Percentiles rank a stretch among this genome's conserved stretches.
phyloP scores from a whole-genome alignment of 2,797 vertebrate species.

The Oreortyx pictus region DNA sequence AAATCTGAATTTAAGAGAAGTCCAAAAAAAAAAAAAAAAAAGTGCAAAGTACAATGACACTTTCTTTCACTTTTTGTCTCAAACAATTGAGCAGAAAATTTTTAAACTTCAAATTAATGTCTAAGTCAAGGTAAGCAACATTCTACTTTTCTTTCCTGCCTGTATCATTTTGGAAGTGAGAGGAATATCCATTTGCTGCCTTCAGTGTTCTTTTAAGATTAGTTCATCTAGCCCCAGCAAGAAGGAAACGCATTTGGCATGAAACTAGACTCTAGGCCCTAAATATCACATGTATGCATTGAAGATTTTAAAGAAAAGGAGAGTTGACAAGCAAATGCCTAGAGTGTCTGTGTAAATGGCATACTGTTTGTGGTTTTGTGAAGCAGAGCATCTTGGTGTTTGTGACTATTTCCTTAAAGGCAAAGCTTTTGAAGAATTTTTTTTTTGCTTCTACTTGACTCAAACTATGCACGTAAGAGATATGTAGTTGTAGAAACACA shows the following conservation, averaged over 20 bases:
- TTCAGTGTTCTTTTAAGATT: constrained; percentile 52
- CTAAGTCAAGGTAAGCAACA: background rate
- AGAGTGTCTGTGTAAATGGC: constrained; percentile 71
- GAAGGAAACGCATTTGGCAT: constrained; percentile 56
- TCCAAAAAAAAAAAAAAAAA: background rate
- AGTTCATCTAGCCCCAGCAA: constrained; percentile 34
- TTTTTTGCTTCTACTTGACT: constrained; percentile 50
- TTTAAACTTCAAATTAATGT: background rate
- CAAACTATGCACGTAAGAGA: background rate
- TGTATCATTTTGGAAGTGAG: constrained; percentile 33
- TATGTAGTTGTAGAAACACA: background rate
- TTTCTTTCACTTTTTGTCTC: background rate
- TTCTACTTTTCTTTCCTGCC: constrained; percentile 10
- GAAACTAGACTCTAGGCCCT: constrained; percentile 55
- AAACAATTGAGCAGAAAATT: background rate
- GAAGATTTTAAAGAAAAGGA: constrained; percentile 66
- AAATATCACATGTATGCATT: constrained; percentile 42
- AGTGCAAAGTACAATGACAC: background rate
- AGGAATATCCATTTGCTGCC: constrained; percentile 40
- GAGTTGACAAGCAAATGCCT: constrained; percentile 74
- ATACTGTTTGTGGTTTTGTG: constrained; percentile 61
- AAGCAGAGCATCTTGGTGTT: constrained; percentile 74
- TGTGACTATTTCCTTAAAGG: constrained; percentile 68
- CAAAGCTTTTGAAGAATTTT: constrained; percentile 54
- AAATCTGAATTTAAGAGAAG: background rate